phyloP scores from a whole-genome alignment of 2,113 vertebrate species.

The Gobio gobio region DNA sequence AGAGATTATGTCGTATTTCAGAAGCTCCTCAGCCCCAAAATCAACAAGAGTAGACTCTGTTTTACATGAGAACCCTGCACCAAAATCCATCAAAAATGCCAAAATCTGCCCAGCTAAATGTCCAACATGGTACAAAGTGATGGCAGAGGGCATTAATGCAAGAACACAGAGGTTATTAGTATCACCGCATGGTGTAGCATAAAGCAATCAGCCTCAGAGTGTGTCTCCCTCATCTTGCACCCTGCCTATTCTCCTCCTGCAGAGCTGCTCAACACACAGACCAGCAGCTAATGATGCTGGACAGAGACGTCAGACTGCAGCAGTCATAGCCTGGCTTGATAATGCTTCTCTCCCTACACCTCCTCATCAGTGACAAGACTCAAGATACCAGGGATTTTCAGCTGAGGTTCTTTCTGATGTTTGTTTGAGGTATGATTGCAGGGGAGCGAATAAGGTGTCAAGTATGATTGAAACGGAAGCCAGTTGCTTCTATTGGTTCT shows the following conservation, averaged over 20 bases:
- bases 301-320: slow-evolving; percentile 72
- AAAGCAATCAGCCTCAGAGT: slow-evolving; percentile 76
- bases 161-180: slow-evolving; percentile 81
- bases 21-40: background rate
- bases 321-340: slow-evolving; percentile 51
- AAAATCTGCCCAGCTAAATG: slow-evolving; percentile 53
- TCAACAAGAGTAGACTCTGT: background rate
- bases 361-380: slow-evolving; percentile 72
- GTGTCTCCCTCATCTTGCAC: slow-evolving; percentile 68
- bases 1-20: background rate
- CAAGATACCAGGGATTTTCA: slow-evolving; percentile 65
- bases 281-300: slow-evolving; percentile 78
- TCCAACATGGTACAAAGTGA: slow-evolving; percentile 69
- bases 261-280: slow-evolving; percentile 71
- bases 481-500: slow-evolving; percentile 26
- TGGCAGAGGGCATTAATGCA: slow-evolving; percentile 79
- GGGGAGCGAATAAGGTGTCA: slow-evolving; percentile 33
- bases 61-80: background rate
- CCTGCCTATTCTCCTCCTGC: slow-evolving; percentile 70
- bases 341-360: slow-evolving; percentile 69
- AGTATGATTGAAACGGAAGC: slow-evolving; percentile 43
- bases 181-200: slow-evolving; percentile 76
- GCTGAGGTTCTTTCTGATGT: slow-evolving; percentile 61
- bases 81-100: slow-evolving; percentile 9
- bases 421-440: slow-evolving; percentile 38